Evolutionary conservation across 2,888 invertebrate species (phyloP).

Genomic region (Drosophila differens): DNA sequence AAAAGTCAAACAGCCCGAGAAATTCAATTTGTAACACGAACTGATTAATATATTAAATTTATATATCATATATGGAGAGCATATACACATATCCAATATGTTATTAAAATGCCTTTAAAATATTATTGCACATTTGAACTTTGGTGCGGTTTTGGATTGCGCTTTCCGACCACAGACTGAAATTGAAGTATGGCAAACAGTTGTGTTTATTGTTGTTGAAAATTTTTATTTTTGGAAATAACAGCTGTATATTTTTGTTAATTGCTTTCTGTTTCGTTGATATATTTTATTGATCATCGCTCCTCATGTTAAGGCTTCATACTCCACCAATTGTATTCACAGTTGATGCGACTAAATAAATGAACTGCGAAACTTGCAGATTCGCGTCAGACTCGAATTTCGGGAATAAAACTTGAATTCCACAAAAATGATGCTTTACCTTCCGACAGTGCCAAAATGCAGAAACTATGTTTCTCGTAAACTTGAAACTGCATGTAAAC

Average conservation of each 20-base stretch:
- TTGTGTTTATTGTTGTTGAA: conserved; percentile 15
- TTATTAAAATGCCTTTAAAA: background rate
- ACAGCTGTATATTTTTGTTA: conserved; percentile 27
- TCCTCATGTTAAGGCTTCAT: conserved; percentile 12
- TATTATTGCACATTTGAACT: conserved; percentile 4
- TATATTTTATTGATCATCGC: conserved; percentile 19
- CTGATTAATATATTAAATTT: background rate
- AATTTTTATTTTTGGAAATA: background rate
- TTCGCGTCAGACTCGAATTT: background rate
- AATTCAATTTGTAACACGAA: background rate
- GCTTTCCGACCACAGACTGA: conserved; percentile 18
- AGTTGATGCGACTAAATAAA: conserved; percentile 22
- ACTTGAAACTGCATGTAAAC: background rate
- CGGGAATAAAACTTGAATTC: background rate
- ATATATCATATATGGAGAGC: background rate
- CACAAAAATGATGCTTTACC: background rate
- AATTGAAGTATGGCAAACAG: conserved; percentile 21
- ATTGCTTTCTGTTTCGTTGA: conserved; percentile 32
- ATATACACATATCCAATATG: background rate
- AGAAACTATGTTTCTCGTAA: conserved; percentile 1
- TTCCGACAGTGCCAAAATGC: background rate
- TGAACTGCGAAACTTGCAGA: background rate
- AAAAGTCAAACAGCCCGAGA: background rate
- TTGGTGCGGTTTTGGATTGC: conserved; percentile 18
- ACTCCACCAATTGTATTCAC: conserved; percentile 2